phyloP scores from a whole-genome alignment of 1,140 invertebrate genomes.

The Zophobas atratus region DNA sequence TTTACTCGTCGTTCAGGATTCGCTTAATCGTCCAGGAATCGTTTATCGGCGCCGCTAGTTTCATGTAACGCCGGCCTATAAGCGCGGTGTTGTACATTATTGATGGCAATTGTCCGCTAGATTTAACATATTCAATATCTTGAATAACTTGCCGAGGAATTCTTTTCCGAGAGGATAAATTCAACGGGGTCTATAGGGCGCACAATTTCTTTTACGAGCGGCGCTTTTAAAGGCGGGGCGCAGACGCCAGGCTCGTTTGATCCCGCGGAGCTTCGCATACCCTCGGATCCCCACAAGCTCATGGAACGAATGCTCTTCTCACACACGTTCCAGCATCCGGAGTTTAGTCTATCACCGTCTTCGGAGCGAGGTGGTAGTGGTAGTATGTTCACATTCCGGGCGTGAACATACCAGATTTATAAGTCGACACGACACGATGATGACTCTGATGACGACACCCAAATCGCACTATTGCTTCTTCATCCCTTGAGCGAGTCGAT shows the following conservation, averaged over 20 bases:
- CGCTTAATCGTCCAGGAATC: neutral
- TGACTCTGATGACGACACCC: neutral
- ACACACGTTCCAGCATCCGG: constrained; percentile 57
- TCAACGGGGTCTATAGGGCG: constrained; percentile 55
- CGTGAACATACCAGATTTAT: constrained; percentile 1
- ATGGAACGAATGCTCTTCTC: constrained; percentile 52
- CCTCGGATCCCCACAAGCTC: constrained; percentile 56
- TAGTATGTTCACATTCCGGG: constrained; percentile 16
- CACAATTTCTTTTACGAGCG: constrained; percentile 52
- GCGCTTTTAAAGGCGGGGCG: constrained; percentile 55
- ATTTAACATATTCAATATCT: constrained; percentile 61
- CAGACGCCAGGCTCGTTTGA: constrained; percentile 48
- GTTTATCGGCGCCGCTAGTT: constrained; percentile 9
- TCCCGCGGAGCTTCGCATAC: constrained; percentile 52
- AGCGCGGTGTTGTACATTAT: constrained; percentile 49
- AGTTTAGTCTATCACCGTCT: constrained; percentile 51
- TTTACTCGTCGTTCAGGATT: neutral
- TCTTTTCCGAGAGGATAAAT: constrained; percentile 58
- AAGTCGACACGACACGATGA: neutral
- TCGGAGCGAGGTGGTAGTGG: constrained; percentile 25
- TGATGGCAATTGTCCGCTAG: constrained; percentile 61
- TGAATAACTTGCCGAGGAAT: constrained; percentile 53
- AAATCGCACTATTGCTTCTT: neutral
- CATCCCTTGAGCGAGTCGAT: neutral
- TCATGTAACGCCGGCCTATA: constrained; percentile 25